Percentiles rank a stretch among this genome's conserved stretches.
Evolutionary conservation across 2,113 vertebrate species (phyloP).

Genomic region (Nycticryphes semicollaris): DNA sequence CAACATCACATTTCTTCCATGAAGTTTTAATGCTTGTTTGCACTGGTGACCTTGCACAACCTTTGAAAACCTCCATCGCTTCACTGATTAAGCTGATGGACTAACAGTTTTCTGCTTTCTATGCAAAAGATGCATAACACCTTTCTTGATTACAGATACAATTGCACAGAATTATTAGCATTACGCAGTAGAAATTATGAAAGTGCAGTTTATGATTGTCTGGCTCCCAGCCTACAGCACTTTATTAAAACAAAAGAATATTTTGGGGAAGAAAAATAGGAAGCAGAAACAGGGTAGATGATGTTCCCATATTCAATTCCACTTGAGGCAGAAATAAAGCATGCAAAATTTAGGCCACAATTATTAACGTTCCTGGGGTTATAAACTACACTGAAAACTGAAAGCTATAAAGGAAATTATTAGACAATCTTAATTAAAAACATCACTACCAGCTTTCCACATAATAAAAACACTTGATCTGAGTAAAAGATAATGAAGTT

Average conservation of each 20-base stretch:
- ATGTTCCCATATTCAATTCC: conserved; percentile 8
- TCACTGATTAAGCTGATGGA: conserved; percentile 20
- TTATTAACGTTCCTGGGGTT: background rate
- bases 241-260: background rate
- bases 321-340: background rate
- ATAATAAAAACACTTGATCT: background rate
- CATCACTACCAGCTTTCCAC: background rate
- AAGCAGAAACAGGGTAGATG: background rate
- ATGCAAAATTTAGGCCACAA: conserved; percentile 19
- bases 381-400: background rate
- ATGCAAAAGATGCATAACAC: conserved; percentile 30
- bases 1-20: background rate
- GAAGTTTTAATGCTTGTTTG: background rate
- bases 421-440: conserved; percentile 19
- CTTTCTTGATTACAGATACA: conserved; percentile 47
- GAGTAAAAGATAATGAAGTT: background rate
- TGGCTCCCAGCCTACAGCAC: background rate
- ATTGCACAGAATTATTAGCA: conserved; percentile 48
- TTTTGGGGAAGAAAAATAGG: background rate
- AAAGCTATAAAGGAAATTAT: conserved; percentile 33
- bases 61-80: background rate
- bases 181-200: conserved; percentile 33
- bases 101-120: conserved; percentile 42
- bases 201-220: conserved; percentile 27
- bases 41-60: conserved; percentile 9